phyloP scores from a whole-genome alignment of 2,888 invertebrate species.

The Allolobophora icterica region DNA sequence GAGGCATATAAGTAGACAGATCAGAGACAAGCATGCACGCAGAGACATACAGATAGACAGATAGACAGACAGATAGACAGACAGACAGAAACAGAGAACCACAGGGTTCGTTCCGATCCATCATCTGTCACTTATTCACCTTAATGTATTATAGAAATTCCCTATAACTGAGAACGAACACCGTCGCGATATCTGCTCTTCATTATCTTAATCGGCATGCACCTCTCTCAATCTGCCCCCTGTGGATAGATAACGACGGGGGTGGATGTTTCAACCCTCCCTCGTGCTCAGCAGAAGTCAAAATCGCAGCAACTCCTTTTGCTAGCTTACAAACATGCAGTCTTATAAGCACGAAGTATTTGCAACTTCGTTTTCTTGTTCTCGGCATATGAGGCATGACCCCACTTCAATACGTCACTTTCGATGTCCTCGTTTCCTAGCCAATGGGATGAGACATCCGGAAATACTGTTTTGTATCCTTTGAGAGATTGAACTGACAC shows the following conservation, averaged over 20 bases:
- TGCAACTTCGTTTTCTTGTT: neutral
- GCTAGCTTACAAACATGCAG: neutral
- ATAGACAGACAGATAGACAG: no score
- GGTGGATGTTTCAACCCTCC: neutral
- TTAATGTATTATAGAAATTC: neutral
- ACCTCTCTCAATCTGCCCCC: slow-evolving; percentile 4
- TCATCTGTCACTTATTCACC: neutral
- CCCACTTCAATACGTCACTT: neutral
- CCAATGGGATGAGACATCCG: neutral
- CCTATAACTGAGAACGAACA: neutral
- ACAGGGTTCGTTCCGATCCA: neutral
- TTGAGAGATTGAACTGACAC: no score
- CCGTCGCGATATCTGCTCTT: neutral
- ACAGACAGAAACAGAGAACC: no score
- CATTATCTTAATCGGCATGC: neutral
- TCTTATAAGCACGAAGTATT: neutral
- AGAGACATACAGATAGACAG: no score
- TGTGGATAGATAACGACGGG: neutral
- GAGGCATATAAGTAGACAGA: no score
- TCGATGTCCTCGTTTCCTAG: neutral
- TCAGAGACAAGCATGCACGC: no score
- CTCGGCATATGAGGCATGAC: neutral
- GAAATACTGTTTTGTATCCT: no score
- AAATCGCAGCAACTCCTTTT: neutral
- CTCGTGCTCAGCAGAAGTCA: neutral